Conservation (phyloP, 2,113 vertebrate species). For the Nymphicus hollandicus region DNA sequence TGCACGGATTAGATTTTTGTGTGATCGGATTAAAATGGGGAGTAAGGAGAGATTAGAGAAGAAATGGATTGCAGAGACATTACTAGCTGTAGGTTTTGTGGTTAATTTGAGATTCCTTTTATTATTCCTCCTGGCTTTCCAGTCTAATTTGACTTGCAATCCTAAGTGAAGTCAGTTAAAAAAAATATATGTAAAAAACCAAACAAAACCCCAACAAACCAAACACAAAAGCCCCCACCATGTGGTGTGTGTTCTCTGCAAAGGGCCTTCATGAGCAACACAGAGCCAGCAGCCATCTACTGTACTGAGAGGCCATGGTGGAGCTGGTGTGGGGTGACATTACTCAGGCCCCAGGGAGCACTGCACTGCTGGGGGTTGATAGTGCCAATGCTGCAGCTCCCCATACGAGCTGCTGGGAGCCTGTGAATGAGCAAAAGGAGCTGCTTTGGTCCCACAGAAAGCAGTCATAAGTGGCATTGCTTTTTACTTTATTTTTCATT, state of each 20-base stretch:
- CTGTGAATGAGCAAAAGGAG: not conserved
- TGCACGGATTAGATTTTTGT: not conserved
- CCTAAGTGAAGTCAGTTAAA: constrained; percentile 37
- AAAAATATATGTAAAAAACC: not conserved
- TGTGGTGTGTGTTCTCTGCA: not conserved
- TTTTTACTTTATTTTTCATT: not conserved
- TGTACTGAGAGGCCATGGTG: not conserved
- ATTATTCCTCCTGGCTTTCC: constrained; percentile 51
- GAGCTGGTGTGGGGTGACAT: not conserved
- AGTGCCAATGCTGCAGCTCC: not conserved
- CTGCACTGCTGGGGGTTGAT: not conserved
- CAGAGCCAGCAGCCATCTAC: not conserved
- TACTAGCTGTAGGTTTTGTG: constrained; percentile 9
- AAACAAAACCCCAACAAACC: not conserved
- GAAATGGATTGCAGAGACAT: constrained; percentile 13
- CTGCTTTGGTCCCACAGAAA: not conserved
- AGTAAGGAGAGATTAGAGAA: constrained; percentile 22
- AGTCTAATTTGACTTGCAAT: constrained; percentile 39
- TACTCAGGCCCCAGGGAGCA: not conserved
- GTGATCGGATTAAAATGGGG: constrained; percentile 31
- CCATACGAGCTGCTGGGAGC: rapidly evolving
- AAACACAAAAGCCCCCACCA: not conserved
- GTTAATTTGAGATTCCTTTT: constrained; percentile 35
- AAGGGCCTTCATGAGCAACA: not conserved
- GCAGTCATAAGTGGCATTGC: rapidly evolving